These are phyloP conservation scores for Fragum sueziense DNA, from an alignment of 2,888 invertebrate species.

Conservation along the genomic window DNA sequence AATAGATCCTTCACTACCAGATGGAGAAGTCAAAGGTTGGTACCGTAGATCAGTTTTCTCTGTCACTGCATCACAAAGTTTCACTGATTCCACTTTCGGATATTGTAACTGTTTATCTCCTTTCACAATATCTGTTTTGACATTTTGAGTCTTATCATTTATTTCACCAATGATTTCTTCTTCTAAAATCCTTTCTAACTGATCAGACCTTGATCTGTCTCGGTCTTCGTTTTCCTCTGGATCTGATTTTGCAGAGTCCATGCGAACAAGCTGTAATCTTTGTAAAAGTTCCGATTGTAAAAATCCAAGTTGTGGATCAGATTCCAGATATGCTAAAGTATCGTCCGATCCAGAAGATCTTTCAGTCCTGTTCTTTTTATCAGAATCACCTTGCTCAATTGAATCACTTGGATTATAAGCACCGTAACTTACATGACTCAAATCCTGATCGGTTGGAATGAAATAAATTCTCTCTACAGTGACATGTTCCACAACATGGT, in stretches of 20 bases:
- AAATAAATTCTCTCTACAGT: background rate
- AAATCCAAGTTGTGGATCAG: slow-evolving; percentile 9
- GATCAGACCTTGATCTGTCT: slow-evolving; percentile 16
- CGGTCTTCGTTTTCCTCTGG: slow-evolving; percentile 14
- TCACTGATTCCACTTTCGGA: slow-evolving; percentile 9
- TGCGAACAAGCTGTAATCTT: slow-evolving; percentile 13
- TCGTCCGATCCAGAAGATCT: slow-evolving; percentile 16
- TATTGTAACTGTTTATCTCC: background rate
- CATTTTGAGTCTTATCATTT: background rate
- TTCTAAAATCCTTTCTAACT: slow-evolving; percentile 17
- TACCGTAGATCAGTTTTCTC: background rate
- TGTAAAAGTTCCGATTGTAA: slow-evolving; percentile 14
- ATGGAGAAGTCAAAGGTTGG: background rate
- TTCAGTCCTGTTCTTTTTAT: slow-evolving; percentile 8
- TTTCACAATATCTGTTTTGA: background rate
- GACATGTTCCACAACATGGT: slow-evolving; percentile 2
- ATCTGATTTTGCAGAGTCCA: slow-evolving; percentile 19
- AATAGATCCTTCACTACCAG: slow-evolving; percentile 42
- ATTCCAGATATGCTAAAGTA: slow-evolving; percentile 12
- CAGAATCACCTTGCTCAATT: background rate
- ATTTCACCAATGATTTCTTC: slow-evolving; percentile 6
- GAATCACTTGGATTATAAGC: background rate
- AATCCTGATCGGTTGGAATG: background rate
- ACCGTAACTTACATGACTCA: background rate
- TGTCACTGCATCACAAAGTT: slow-evolving; percentile 15